Percentiles rank a stretch among this genome's conserved stretches.
Conservation (phyloP, 2,113 vertebrate genomes). For the Elaphurus davidianus region DNA sequence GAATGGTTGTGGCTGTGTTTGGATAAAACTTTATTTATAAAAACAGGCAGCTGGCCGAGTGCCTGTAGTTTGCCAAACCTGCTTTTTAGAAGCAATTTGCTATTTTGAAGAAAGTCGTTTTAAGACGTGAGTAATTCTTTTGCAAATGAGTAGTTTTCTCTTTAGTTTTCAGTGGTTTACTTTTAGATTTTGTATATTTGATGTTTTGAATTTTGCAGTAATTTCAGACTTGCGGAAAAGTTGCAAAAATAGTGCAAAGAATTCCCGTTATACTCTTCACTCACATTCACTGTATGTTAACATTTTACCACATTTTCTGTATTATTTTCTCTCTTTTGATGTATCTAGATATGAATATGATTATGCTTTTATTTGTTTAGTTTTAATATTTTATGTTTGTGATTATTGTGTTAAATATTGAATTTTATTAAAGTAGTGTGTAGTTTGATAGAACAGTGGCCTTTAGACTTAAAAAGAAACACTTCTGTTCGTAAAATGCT, state of each 20-base stretch:
- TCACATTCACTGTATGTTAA: neutral
- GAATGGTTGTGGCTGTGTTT: neutral
- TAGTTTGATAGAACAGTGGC: neutral
- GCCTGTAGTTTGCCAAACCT: neutral
- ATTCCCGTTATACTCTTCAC: neutral
- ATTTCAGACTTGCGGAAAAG: constrained; percentile 21
- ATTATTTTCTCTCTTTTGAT: neutral
- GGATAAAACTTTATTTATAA: constrained; percentile 29
- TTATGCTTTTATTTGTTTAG: constrained; percentile 7
- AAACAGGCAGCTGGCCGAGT: neutral
- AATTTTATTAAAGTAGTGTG: neutral
- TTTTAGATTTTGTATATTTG: constrained; percentile 21
- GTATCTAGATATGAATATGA: neutral
- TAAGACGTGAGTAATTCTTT: neutral
- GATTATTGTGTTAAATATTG: neutral
- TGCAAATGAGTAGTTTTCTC: neutral
- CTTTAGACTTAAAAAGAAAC: neutral
- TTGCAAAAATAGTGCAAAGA: constrained; percentile 44
- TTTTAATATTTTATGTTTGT: constrained; percentile 2
- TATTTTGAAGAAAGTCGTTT: constrained; percentile 1
- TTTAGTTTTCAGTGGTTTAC: constrained; percentile 23
- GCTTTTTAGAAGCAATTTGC: neutral
- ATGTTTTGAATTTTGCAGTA: constrained; percentile 24
- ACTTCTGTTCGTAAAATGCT: neutral
- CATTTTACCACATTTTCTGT: constrained; percentile 1